A percentile compares a stretch with the other conserved stretches of the same genome.
These are phyloP conservation scores for Bolinopsis microptera DNA, from an alignment of 37 sponge, comb jelly and placozoan species.

Conservation along the genomic window DNA sequence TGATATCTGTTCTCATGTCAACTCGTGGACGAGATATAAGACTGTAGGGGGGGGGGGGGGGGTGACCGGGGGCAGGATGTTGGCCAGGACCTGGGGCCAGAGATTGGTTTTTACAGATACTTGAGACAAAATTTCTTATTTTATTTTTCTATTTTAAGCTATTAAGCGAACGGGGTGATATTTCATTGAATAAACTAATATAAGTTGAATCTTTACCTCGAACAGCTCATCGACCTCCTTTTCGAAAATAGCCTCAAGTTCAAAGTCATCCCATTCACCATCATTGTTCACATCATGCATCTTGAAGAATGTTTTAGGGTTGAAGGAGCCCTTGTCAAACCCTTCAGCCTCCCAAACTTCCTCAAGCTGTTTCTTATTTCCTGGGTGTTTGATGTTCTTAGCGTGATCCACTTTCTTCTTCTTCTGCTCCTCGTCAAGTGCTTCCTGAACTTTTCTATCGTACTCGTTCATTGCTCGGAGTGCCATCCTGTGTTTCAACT, in stretches of 20 bases:
- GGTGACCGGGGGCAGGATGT: not conserved
- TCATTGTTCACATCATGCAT: slow-evolving; percentile 67
- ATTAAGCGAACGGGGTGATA: no score
- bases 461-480: slow-evolving; percentile 62
- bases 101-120: no score
- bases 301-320: slow-evolving; percentile 66
- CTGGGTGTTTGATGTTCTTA: slow-evolving; percentile 42
- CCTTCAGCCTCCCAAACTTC: slow-evolving; percentile 68
- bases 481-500: slow-evolving; percentile 57
- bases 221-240: slow-evolving; percentile 56
- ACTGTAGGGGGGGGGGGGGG: not conserved
- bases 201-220: no score
- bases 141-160: no score
- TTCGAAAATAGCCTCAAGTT: slow-evolving; percentile 64
- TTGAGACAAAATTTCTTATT: no score
- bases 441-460: slow-evolving; percentile 46
- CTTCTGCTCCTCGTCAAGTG: slow-evolving; percentile 35
- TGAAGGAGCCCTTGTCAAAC: slow-evolving; percentile 66
- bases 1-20: no score
- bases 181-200: no score
- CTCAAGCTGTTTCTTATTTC: slow-evolving; percentile 19
- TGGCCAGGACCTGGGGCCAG: not conserved
- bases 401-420: not conserved
- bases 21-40: not conserved
- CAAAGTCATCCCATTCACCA: slow-evolving; percentile 39